Evolutionary conservation across 2,888 invertebrate genomes (phyloP).

Genomic region (Sphinx pinastri): DNA sequence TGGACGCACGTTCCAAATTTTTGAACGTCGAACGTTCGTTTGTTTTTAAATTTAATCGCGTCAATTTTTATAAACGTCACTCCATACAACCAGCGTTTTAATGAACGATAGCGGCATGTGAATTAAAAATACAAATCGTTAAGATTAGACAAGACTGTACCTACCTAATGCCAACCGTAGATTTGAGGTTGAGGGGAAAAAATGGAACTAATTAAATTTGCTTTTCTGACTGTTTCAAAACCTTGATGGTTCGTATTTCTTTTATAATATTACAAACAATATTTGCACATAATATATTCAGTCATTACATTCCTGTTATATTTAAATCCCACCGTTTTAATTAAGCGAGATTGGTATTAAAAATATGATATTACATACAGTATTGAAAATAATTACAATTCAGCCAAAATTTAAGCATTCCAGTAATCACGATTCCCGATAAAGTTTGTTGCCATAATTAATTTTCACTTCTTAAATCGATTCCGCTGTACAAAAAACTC

Average conservation of each 20-base stretch:
- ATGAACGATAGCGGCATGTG: conserved; percentile 33
- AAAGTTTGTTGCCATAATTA: conserved; percentile 17
- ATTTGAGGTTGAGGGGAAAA: too few species aligned
- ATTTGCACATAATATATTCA: not conserved
- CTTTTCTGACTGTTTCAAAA: too few species aligned
- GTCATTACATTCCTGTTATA: not conserved
- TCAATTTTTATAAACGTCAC: conserved; percentile 79
- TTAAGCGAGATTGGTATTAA: not conserved
- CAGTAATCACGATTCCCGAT: not conserved
- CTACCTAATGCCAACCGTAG: too few species aligned
- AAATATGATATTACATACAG: not conserved
- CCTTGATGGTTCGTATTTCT: too few species aligned
- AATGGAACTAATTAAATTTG: too few species aligned
- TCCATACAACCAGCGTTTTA: conserved; percentile 50
- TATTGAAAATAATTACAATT: not conserved
- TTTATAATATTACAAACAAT: too few species aligned
- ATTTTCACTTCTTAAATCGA: conserved; percentile 21
- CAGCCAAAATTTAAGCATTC: not conserved
- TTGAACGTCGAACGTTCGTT: conserved; percentile 59
- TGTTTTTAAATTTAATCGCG: conserved; percentile 72
- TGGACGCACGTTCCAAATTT: conserved; percentile 55
- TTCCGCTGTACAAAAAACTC: conserved; percentile 17
- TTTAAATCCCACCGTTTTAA: not conserved
- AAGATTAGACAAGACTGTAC: not conserved
- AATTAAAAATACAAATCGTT: not conserved